Percentiles rank a stretch among this genome's conserved stretches.
Conservation (phyloP, 2,888 invertebrate species). For the Anthophora plumipes region DNA sequence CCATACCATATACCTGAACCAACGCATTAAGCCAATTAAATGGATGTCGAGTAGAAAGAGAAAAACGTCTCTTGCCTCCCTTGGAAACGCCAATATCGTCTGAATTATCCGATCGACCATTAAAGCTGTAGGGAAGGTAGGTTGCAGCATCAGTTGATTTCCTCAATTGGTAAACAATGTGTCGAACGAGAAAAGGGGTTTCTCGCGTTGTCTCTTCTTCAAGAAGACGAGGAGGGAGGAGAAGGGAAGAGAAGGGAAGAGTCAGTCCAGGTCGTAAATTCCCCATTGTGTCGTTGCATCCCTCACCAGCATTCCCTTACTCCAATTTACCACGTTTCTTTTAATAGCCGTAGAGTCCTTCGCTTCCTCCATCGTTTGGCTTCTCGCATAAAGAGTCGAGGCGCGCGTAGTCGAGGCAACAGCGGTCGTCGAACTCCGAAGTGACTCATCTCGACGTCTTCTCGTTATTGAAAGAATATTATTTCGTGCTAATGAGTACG, state of each 20-base stretch:
- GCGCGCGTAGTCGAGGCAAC: not conserved
- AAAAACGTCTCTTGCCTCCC: not conserved
- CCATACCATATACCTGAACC: not conserved
- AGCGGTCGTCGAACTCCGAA: constrained; percentile 28
- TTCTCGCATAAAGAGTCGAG: constrained; percentile 41
- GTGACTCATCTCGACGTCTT: constrained; percentile 32
- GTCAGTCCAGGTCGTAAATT: not conserved
- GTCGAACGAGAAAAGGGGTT: constrained; percentile 4
- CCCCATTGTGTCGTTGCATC: constrained; percentile 19
- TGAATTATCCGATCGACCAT: not conserved
- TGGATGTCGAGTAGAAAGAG: not conserved
- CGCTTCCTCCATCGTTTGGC: constrained; percentile 29
- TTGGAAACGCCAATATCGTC: not conserved
- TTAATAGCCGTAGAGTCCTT: constrained; percentile 28
- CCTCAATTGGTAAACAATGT: constrained; percentile 27
- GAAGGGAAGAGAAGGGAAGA: not conserved
- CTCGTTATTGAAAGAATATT: constrained; percentile 46
- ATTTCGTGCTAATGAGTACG: constrained; percentile 30
- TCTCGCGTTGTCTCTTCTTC: not conserved
- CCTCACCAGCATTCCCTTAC: constrained; percentile 25
- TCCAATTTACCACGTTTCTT: constrained; percentile 43
- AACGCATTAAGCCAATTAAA: constrained; percentile 16
- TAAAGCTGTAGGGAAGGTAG: not conserved
- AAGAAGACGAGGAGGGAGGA: too few relatives aligned
- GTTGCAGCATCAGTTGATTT: not conserved